Evolutionary conservation across 2,888 invertebrate genomes (phyloP).

Genomic region (Euplexia lucipara): DNA sequence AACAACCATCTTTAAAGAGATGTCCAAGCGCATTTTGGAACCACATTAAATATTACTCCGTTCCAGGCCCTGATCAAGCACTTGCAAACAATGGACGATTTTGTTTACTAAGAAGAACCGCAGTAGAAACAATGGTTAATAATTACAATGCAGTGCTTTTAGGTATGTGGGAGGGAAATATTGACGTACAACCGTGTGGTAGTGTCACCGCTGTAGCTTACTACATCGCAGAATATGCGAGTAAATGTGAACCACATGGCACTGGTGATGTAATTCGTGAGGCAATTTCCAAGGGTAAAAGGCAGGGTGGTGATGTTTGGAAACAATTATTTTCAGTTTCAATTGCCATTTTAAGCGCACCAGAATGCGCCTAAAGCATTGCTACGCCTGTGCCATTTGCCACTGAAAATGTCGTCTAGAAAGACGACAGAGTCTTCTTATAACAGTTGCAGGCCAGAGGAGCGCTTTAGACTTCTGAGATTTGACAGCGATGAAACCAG

Average conservation of each 20-base stretch:
- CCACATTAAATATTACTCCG: background rate
- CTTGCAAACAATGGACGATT: constrained; percentile 68
- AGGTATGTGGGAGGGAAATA: constrained; percentile 69
- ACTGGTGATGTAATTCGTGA: constrained; percentile 61
- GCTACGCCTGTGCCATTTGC: constrained; percentile 68
- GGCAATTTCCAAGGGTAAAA: constrained; percentile 55
- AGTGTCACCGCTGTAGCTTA: constrained; percentile 66
- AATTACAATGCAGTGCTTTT: constrained; percentile 68
- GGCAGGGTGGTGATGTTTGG: no score
- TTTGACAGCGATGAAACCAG: no score
- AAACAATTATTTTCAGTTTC: constrained; percentile 61
- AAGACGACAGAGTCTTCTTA: constrained; percentile 67
- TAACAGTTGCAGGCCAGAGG: constrained; percentile 64
- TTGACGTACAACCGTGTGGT: constrained; percentile 73
- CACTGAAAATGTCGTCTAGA: constrained; percentile 58
- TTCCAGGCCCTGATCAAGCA: constrained; percentile 62
- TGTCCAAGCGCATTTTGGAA: constrained; percentile 4
- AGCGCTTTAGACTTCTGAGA: no score
- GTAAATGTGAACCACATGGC: constrained; percentile 66
- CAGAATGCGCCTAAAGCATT: constrained; percentile 69
- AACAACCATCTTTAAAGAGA: constrained; percentile 14
- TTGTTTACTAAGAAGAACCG: constrained; percentile 64
- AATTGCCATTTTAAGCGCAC: constrained; percentile 66
- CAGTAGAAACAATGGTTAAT: constrained; percentile 64
- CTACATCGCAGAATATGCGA: no score